Evolutionary conservation across 2,797 vertebrate species (phyloP), one percentile per base, ranked within the genome.

Genomic region (Diplodus puntazzo): DNA sequence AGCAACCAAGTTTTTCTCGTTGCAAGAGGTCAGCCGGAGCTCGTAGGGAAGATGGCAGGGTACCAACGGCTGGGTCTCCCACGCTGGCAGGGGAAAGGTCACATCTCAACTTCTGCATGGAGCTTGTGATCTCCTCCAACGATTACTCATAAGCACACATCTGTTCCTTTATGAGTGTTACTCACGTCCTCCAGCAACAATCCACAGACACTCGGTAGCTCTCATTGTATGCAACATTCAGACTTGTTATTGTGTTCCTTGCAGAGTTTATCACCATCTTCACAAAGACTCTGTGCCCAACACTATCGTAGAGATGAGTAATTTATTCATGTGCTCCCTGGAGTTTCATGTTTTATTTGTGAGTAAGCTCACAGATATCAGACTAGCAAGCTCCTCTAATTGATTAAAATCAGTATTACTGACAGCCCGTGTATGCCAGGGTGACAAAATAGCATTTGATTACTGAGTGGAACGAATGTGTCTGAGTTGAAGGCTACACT

Each of bases 1-100:
- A 77, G 92, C 87, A 92, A 93, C 92, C 53, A 75, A 78, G 66
- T 83, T 88, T 83, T 82, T 71, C 60, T 73, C 55, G 52, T 71
- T 65, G 61, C 72, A 52, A 69, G 77, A 83, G 82, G 86, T 87
- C 77, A 87, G 59, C n/a, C 27, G 25, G 70, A 83, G 79, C 78
- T 73, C 74, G 81, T 48, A n/a, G 80, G 82, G 79, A 82, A 89
- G 69, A 88, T 82, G 58, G 79, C 81, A 81, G 62, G 39, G 63
- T 75, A 88, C 73, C 69, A 80, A 73, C 8, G 49, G 63, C 74
- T 81, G 81, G 80, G 53, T 88, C 87, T 85, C 85, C 90, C 88
- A 92, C 76, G 69, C 84, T 80, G 34, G 25, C 30, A 52, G 80
- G 84, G 87, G 34, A 89, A 79, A 89, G 83, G 87, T 88, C 75